Base-by-base conservation (phyloP, 2,888 invertebrate species). In the Dasypolia templi region DNA sequence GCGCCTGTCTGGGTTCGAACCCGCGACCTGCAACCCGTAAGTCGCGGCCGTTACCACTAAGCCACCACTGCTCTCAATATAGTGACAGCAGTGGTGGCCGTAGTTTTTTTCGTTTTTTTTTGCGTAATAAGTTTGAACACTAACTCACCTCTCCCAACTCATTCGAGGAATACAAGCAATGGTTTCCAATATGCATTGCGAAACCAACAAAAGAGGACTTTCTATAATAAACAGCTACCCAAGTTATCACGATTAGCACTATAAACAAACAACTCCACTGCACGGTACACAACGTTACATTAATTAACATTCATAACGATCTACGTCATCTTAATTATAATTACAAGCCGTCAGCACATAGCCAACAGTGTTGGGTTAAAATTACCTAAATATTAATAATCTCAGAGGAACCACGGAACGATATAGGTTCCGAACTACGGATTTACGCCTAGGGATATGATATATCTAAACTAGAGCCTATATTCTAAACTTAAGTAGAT, bases 281-380 rank as follows among this genome's bases (percentile, higher is more conserved):
- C 61, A 12, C 55, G 35, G 67, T 44, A 42, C 55, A 71, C 42
- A 64, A 55, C 58, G 17, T 11, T 6, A 56, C 58, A 71, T 68
- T 76, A 56, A 76, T 75, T 72, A 59, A 51, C 69, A 67, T 53
- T 39, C 39, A 55, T 42, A 63, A 17, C 74, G 51, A 62, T 76
- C 56, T 58, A 56, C 70, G 72, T 65, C 69, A 74, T 67, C 67
- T 63, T 58, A 79, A 77, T 77, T 77, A 46, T 76, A 74, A 81
- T 74, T 72, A 80, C 12, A 59, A 69, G 66, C 71, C 49, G 66
- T 69, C 70, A 56, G 61, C 44, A 62, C 49, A 78, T 68, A 74
- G 71, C 58, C 29, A 75, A 77, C 68, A 70, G 26, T 29, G 19
- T 61, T 26, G 39, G 5, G 39, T 26, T 39, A n/a, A 61, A 39